Conservation (phyloP, 2,113 vertebrate genomes). For the Brachyhypopomus gauderio region DNA sequence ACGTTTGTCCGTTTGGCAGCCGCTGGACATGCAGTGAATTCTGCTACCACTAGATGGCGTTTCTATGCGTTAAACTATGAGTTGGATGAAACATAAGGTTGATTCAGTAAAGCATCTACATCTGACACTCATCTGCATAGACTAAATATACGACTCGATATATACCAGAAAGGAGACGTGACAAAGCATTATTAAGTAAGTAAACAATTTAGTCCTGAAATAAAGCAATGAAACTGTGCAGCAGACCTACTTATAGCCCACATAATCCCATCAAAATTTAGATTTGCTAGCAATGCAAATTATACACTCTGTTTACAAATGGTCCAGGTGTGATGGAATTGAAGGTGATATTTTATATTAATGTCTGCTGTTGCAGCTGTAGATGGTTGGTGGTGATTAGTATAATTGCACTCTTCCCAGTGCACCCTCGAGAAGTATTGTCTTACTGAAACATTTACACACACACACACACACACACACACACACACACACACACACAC, state of each 20-base stretch:
- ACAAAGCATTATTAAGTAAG: neutral
- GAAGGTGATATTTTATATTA: neutral
- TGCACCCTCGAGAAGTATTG: neutral
- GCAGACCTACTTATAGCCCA: neutral
- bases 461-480: neutral
- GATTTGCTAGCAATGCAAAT: neutral
- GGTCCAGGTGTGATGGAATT: neutral
- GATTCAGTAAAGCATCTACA: neutral
- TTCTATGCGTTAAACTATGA: slow-evolving; percentile 20
- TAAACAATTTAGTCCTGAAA: neutral
- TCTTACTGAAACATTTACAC: neutral
- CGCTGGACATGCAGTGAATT: neutral
- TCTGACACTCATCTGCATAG: neutral
- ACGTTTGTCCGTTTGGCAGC: neutral
- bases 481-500: no score
- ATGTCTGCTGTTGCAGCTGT: neutral
- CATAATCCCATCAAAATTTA: neutral
- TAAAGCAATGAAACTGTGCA: neutral
- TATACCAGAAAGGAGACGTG: neutral
- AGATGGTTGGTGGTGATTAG: neutral
- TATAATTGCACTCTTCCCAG: neutral
- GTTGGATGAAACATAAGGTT: neutral
- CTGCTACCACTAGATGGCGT: slow-evolving; percentile 51
- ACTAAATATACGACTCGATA: neutral
- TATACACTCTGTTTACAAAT: neutral